phyloP scores from a whole-genome alignment of 2,797 vertebrate species.

The Melanotaenia parkinsoni region DNA sequence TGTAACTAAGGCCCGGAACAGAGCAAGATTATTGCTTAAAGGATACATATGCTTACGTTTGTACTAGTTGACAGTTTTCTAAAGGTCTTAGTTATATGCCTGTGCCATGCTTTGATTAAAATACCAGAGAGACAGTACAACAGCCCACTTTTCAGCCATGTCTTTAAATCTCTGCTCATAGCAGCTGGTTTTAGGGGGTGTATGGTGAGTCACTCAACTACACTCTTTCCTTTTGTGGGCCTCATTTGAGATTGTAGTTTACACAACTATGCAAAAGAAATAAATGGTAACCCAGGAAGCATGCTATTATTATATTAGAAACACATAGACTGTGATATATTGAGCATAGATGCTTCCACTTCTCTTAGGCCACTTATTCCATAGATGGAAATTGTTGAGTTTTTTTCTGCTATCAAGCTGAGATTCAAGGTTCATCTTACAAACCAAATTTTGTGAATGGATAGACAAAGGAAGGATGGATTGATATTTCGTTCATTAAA shows the following conservation, averaged over 20 bases:
- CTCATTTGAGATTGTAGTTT: too few species aligned
- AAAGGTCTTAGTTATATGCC: background rate
- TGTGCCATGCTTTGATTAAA: background rate
- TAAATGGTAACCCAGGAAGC: too few species aligned
- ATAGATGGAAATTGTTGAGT: background rate
- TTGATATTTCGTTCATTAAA: background rate
- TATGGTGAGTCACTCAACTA: background rate
- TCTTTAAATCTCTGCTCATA: background rate
- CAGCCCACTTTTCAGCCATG: background rate
- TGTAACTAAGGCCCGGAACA: background rate
- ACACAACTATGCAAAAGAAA: too few species aligned
- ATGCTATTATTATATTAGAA: too few species aligned
- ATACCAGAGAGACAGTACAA: background rate
- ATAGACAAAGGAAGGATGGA: background rate
- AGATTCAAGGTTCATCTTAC: background rate
- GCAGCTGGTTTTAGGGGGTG: background rate
- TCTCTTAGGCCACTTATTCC: background rate
- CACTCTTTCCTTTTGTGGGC: background rate
- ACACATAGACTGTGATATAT: background rate
- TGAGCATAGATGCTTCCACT: background rate
- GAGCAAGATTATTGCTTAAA: background rate
- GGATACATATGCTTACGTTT: background rate
- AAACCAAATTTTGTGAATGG: background rate
- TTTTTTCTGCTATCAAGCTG: background rate
- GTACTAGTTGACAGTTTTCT: background rate